Percentiles rank a stretch among this genome's conserved stretches.
Conservation (phyloP, 92 coral and sea anemone species). For the Metridium senile region DNA sequence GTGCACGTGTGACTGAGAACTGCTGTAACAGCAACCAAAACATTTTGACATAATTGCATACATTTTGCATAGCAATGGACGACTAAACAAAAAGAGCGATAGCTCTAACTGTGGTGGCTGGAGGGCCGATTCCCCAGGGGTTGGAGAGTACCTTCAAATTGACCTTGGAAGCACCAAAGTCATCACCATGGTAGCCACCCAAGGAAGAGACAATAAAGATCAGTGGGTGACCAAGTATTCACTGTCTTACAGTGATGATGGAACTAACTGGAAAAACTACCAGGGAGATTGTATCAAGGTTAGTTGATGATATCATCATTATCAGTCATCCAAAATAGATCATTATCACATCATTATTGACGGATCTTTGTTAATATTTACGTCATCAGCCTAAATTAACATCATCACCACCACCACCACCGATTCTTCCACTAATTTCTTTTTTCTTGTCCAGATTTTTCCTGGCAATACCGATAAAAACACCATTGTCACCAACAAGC, state of each 20-base stretch:
- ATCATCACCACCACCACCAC: background rate
- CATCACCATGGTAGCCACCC: conserved; percentile 15
- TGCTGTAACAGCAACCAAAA: no score
- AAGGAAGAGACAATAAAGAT: background rate
- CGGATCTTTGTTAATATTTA: no score
- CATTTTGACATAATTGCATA: no score
- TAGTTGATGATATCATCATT: background rate
- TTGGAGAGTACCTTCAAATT: background rate
- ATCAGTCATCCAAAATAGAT: no score
- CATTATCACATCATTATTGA: no score
- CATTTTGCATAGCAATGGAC: background rate
- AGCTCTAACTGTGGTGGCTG: background rate
- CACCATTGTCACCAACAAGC: conserved; percentile 17
- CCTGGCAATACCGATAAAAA: conserved; percentile 10
- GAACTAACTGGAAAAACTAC: conserved; percentile 8
- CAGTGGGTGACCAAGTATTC: conserved; percentile 26
- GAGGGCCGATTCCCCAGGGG: background rate
- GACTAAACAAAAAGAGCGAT: background rate
- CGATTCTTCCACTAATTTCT: background rate
- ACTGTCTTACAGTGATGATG: conserved; percentile 22
- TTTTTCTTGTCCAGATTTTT: background rate
- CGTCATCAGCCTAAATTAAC: no score
- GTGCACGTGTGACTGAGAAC: no score
- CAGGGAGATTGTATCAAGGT: conserved; percentile 15
- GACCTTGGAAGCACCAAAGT: background rate